Percentiles rank a stretch among this genome's conserved stretches.
Conservation (phyloP, 2,113 vertebrate genomes). For the Vireo altiloquus region DNA sequence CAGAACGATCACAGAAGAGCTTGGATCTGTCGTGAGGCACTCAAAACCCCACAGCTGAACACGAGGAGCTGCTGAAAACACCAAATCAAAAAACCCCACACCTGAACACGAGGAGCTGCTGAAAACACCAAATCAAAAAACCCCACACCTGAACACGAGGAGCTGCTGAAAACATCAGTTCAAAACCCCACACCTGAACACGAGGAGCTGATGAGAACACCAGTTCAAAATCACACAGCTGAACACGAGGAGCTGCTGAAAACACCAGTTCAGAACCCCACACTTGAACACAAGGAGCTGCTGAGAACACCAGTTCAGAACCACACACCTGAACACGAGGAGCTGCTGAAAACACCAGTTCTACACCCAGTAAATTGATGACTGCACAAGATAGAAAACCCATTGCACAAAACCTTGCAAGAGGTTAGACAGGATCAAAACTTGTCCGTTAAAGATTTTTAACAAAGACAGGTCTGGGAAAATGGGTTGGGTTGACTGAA, state of each 20-base stretch:
- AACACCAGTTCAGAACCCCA: not conserved
- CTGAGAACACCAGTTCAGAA: not conserved
- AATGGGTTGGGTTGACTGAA: not conserved
- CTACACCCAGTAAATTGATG: not conserved
- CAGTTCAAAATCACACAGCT: not conserved
- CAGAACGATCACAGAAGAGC: not conserved
- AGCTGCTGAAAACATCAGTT: not conserved
- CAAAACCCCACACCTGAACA: not conserved
- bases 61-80: not conserved
- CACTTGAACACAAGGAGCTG: not conserved
- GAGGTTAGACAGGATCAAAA: not conserved
- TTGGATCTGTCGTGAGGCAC: not conserved
- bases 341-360: not conserved
- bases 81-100: not conserved
- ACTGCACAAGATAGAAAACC: not conserved
- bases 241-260: not conserved
- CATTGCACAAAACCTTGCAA: not conserved
- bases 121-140: not conserved
- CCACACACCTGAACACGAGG: not conserved
- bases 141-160: not conserved
- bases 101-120: not conserved
- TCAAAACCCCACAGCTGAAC: not conserved
- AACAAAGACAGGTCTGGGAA: not conserved
- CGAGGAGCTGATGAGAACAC: not conserved
- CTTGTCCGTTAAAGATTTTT: not conserved